Evolutionary conservation across 2,113 vertebrate genomes (phyloP).

Genomic region (Numida meleagris): DNA sequence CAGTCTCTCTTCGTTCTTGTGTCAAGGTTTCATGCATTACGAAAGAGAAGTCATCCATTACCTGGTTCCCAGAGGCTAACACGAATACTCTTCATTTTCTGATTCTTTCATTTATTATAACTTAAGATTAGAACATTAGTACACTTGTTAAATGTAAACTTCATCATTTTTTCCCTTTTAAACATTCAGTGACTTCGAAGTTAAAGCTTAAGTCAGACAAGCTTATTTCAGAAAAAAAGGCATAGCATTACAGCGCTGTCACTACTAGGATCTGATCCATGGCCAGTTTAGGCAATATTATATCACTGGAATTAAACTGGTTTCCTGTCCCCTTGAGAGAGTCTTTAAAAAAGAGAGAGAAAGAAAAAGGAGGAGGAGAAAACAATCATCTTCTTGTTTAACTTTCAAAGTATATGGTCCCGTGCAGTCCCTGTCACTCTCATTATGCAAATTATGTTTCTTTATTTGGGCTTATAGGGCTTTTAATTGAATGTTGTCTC

Average conservation of each 20-base stretch:
- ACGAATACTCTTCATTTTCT: neutral
- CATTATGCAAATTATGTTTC: neutral
- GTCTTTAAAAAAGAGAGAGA: slow-evolving; percentile 57
- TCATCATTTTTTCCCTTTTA: neutral
- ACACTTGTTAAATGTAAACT: slow-evolving; percentile 5
- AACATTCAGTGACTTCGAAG: slow-evolving; percentile 5
- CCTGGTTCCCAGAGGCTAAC: neutral
- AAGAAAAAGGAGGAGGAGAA: slow-evolving; percentile 35
- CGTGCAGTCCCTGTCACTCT: neutral
- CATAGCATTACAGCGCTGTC: slow-evolving; percentile 68
- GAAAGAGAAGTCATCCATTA: neutral
- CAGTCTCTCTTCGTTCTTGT: neutral
- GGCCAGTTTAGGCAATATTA: slow-evolving; percentile 63
- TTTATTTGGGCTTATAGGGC: neutral
- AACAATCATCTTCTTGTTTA: slow-evolving; percentile 71
- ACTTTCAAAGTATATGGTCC: slow-evolving; percentile 20
- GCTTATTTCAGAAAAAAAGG: neutral
- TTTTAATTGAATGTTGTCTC: neutral
- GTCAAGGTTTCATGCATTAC: neutral
- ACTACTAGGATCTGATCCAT: slow-evolving; percentile 55
- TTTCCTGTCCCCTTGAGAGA: slow-evolving; percentile 71
- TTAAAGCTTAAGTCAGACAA: slow-evolving; percentile 1
- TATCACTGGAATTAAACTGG: slow-evolving; percentile 70
- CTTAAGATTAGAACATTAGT: neutral
- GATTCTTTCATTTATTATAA: neutral